Evolutionary conservation across 2,113 vertebrate genomes (phyloP).

Genomic region (Carollia perspicillata): DNA sequence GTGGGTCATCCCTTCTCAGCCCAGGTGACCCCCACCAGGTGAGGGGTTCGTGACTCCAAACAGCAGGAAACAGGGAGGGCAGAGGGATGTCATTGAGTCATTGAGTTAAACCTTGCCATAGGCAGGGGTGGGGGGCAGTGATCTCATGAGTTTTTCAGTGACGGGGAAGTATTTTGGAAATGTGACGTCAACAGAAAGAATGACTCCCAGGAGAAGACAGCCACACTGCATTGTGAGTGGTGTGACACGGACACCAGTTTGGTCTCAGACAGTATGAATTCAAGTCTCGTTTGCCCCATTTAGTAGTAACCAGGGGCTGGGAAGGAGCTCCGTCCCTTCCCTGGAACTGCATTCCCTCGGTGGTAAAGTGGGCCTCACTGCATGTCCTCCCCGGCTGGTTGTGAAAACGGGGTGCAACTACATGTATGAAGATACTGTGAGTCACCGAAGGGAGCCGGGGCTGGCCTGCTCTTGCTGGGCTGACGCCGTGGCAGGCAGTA

Average conservation of each 20-base stretch:
- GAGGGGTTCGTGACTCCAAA: not conserved
- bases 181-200: not conserved
- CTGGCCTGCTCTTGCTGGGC: not conserved
- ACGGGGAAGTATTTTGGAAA: not conserved
- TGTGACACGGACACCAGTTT: not conserved
- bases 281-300: not conserved
- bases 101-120: not conserved
- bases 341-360: not conserved
- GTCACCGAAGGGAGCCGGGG: not conserved
- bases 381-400: not conserved
- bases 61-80: too few species aligned
- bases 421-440: rapidly evolving
- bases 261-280: not conserved
- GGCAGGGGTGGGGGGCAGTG: too few species aligned
- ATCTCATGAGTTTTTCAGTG: not conserved
- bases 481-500: not conserved
- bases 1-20: not conserved
- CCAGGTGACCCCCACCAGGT: not conserved
- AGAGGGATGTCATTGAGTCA: not conserved
- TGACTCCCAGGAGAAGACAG: not conserved
- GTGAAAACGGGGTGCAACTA: not conserved
- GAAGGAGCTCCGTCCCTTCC: not conserved
- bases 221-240: not conserved
- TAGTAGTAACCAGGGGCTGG: not conserved
- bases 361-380: not conserved